These are phyloP conservation scores for Hydrochoerus hydrochaeris DNA, from an alignment of 2,113 vertebrate genomes.

Conservation along the genomic window DNA sequence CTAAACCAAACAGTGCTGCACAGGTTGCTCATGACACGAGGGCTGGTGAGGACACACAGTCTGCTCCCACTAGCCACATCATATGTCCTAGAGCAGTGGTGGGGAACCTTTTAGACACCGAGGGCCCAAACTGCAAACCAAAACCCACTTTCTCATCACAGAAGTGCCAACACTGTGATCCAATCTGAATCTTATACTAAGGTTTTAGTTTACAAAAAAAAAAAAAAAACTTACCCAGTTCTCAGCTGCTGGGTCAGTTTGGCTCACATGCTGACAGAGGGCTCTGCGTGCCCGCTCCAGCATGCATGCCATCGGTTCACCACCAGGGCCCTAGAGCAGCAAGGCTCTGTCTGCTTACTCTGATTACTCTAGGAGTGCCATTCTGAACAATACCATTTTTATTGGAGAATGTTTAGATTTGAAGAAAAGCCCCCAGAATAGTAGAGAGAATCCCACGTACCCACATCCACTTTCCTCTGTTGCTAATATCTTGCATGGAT, in stretches of 20 bases:
- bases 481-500: neutral
- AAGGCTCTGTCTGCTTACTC: neutral
- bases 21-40: neutral
- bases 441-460: neutral
- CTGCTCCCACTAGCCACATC: neutral
- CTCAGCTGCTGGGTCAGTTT: neutral
- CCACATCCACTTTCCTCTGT: neutral
- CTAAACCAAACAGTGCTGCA: neutral
- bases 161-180: neutral
- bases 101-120: neutral
- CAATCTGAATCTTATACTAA: neutral
- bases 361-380: neutral
- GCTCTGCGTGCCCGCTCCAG: neutral
- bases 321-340: neutral
- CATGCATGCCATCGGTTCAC: neutral
- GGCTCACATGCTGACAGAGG: neutral
- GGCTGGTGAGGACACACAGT: neutral
- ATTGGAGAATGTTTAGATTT: conserved; percentile 7
- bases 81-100: neutral
- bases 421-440: neutral
- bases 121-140: neutral
- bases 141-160: neutral
- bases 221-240: no score
- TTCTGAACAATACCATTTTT: neutral
- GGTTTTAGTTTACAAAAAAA: neutral